A percentile compares a stretch with the other conserved stretches of the same genome.
Evolutionary conservation across 2,888 invertebrate species (phyloP).

Genomic region (Chirona hameri): DNA sequence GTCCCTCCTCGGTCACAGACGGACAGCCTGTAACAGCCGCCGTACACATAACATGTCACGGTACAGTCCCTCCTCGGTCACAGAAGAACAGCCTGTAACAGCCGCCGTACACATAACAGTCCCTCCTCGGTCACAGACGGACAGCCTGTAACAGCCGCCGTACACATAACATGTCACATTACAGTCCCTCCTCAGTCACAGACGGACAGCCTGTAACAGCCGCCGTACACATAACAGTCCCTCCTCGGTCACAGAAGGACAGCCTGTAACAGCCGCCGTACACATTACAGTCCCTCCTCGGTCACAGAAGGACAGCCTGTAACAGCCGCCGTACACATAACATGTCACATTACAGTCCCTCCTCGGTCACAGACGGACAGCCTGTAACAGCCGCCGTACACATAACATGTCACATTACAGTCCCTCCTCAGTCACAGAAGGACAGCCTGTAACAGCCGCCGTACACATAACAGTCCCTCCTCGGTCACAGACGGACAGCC

Average conservation of each 20-base stretch:
- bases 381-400: neutral
- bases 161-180: neutral
- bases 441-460: neutral
- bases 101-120: too few species aligned
- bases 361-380: too few species aligned
- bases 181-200: too few species aligned
- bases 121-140: too few species aligned
- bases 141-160: too few species aligned
- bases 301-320: too few species aligned
- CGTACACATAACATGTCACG: too few species aligned
- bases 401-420: neutral
- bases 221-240: neutral
- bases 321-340: neutral
- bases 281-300: neutral
- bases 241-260: neutral
- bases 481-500: too few species aligned
- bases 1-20: neutral
- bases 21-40: neutral
- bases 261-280: too few species aligned
- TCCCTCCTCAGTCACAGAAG: too few species aligned
- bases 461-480: neutral
- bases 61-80: too few species aligned
- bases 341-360: neutral
- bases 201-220: neutral
- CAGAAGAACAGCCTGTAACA: too few species aligned